Evolutionary conservation across 2,113 vertebrate species (phyloP), one percentile per base, ranked within the genome.

Genomic region (rabbit (Oryctolagus cuniculus)): DNA sequence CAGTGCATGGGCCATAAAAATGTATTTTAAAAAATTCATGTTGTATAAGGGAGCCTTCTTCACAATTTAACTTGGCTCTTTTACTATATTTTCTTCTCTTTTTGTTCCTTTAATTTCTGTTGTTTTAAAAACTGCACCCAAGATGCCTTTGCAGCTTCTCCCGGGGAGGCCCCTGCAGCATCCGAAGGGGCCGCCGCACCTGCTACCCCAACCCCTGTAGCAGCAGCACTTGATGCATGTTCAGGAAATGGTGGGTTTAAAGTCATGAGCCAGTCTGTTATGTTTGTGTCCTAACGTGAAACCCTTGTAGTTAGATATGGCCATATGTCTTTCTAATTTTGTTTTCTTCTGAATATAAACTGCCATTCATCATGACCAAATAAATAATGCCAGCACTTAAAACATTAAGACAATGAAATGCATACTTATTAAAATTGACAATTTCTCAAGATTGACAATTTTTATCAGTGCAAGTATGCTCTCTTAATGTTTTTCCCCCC

Each of bases 61-160:
- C 38, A 98, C 98, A 95, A 97, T 98, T 98, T 98, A 98, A 98
- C 98, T 97, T 97, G 91, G 97, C 98, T 98, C 98, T 98, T 98
- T 98, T 98, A 98, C 97, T 98, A 77, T 98, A 98, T 98, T 98
- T 98, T 98, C 97, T 98, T 98, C 98, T 98, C 98, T 98, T 98
- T 99, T 98, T 98, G 98, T 97, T 98, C 92, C 97, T 98, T 98
- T 98, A 82, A 98, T 98, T 98, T 99, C 98, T 98, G n/a, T 98
- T 98, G 58, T 96, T 95, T 97, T 96, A 97, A 98, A 98, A 98
- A 98, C 98, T 96, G 98, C 98, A 97, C 98, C 98, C 98, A 98
- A 99, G 99, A 99, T 98, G 99, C 99, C 97, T 99, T 99, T 99
- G 99, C 99, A 98, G 99, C 99, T 98, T 99, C 99, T 98, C 99